Base-by-base conservation (phyloP, 2,113 vertebrate genomes). In the Mus musculus region DNA sequence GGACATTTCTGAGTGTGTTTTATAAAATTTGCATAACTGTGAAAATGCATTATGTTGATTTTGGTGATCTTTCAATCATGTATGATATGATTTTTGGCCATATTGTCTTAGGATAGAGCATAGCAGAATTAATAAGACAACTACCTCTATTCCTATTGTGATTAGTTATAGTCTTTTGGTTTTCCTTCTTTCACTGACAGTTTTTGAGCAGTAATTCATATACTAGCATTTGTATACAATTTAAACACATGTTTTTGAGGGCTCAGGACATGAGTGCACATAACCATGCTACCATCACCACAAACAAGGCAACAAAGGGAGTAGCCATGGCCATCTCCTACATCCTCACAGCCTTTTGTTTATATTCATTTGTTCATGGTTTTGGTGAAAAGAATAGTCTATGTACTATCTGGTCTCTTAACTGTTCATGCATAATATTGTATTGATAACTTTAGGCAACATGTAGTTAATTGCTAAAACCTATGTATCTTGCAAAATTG, bases 41-140 rank as follows among this genome's bases (percentile, higher is more conserved):
- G 42, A 75, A 85, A 91, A 73, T 13, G 73, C 5, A 3, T 54
- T 26, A 63, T 2, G 1, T 17, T 28, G 59, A 73, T 61, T 88
- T 30, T 42, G 30, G 56, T 73, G 63, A 86, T 71, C 56, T 61
- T 87, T 63, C 77, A 82, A 88, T 86, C 81, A 91, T 71, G n/a
- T 52, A 63, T 11, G 54, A 54, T 59, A 54, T 56, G 28, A 94
- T 36, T 86, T 46, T 94, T 49, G 22, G 20, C 49, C 26, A 71
- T 4, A 86, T 0, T 19, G 20, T 20, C 81, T 36, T 91, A 78
- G 59, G 81, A 96, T 94, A 76, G 0, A 72, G 9, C 26, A 91
- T 9, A 65, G 16, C 3, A 13, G 59, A 84, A 96, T 49, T 87
- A 97, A 96, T 61, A 54, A 93, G 95, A 78, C 75, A 10, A 93